Evolutionary conservation across 2,888 invertebrate species (phyloP).

Genomic region (Vannuccia rotundouncinata): DNA sequence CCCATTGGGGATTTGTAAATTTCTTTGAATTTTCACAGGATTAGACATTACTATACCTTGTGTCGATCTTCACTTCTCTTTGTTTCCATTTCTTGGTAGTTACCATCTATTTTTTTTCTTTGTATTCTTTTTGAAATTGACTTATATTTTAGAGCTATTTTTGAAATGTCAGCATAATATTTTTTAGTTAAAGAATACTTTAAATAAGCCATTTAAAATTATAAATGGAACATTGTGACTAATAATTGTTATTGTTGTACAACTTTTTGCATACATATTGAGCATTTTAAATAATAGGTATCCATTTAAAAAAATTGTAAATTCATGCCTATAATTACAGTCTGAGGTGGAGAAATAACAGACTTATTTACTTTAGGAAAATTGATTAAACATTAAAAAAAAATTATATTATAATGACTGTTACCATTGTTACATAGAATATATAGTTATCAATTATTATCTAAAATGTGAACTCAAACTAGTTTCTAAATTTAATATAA

Average conservation of each 20-base stretch:
- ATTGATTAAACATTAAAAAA: not conserved
- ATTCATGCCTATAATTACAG: not conserved
- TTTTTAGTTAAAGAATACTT: not conserved
- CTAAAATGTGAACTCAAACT: not conserved
- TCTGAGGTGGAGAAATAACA: not conserved
- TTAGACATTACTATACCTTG: not conserved
- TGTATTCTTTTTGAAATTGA: not conserved
- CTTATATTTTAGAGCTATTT: not conserved
- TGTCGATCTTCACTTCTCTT: conserved; percentile 8
- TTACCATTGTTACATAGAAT: not conserved
- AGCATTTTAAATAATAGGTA: not conserved
- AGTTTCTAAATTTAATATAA: not conserved
- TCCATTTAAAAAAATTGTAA: not conserved
- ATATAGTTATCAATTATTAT: not conserved
- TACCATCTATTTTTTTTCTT: not conserved
- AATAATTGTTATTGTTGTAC: not conserved
- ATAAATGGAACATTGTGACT: not conserved
- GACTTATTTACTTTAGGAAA: not conserved
- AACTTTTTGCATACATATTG: no score
- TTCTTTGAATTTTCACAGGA: not conserved
- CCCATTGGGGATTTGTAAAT: no score
- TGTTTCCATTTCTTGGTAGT: no score
- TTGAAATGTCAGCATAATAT: not conserved
- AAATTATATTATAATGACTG: not conserved
- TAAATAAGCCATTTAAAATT: not conserved